These are phyloP conservation scores for Willowsia nigromaculata DNA, from an alignment of 2,888 invertebrate genomes.

Conservation along the genomic window DNA sequence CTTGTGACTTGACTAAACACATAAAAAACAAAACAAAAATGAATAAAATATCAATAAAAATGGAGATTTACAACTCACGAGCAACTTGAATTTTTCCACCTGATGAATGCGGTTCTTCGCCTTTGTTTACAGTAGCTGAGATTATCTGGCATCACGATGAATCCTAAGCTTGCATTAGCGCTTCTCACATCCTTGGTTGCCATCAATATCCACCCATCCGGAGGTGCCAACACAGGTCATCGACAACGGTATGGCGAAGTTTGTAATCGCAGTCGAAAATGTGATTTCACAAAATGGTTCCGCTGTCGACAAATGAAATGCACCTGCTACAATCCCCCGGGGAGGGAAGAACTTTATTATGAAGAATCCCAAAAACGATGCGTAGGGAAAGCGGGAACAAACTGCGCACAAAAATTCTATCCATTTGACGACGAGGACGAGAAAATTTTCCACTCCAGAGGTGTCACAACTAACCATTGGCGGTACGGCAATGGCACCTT, in stretches of 20 bases:
- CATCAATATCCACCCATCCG: not conserved
- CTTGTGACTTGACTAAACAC: not conserved
- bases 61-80: too few species aligned
- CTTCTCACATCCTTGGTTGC: conserved; percentile 36
- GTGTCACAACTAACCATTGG: conserved; percentile 75
- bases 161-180: conserved; percentile 19
- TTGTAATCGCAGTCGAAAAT: conserved; percentile 72
- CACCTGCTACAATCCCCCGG: conserved; percentile 68
- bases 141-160: conserved; percentile 15
- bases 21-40: too few species aligned
- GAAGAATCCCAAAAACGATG: conserved; percentile 64
- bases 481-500: conserved; percentile 74
- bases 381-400: conserved; percentile 65
- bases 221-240: conserved; percentile 61
- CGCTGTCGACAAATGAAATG: conserved; percentile 69
- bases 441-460: conserved; percentile 70
- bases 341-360: conserved; percentile 58
- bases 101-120: conserved; percentile 31
- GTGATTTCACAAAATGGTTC: conserved; percentile 74
- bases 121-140: not conserved
- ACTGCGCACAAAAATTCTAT: conserved; percentile 72
- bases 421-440: conserved; percentile 74
- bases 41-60: too few species aligned
- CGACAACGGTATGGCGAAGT: conserved; percentile 69
- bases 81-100: too few species aligned